phyloP scores from a whole-genome alignment of 2,797 vertebrate species.

The Chelidonichthys spinosus region DNA sequence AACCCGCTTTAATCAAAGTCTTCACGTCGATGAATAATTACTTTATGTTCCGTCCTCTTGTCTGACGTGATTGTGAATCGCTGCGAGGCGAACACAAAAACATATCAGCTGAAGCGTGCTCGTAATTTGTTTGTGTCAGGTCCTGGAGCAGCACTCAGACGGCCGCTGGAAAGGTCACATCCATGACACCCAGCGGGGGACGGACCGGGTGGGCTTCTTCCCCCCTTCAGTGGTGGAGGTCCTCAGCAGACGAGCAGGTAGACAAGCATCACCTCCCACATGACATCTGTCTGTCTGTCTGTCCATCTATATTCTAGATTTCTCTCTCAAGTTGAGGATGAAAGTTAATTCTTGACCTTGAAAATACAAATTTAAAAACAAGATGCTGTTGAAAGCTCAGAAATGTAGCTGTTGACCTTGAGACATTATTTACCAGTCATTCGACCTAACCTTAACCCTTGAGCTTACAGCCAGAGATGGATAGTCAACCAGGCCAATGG shows the following conservation, averaged over 20 bases:
- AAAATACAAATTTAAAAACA: too few species aligned
- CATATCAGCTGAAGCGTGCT: slow-evolving; percentile 8
- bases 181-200: slow-evolving; percentile 90
- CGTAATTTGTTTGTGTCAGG: slow-evolving; percentile 77
- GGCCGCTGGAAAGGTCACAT: slow-evolving; percentile 95
- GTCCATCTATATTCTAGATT: too few species aligned
- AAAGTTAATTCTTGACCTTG: not conserved
- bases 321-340: not conserved
- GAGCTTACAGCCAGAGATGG: too few species aligned
- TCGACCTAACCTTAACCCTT: too few species aligned
- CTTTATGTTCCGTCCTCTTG: not conserved
- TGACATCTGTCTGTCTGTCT: not conserved
- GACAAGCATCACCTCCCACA: not conserved
- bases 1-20: not conserved
- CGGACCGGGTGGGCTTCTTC: slow-evolving; percentile 92
- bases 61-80: slow-evolving; percentile 5
- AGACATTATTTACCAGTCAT: too few species aligned
- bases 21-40: not conserved
- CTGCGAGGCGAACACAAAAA: not conserved
- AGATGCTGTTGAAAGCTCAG: too few species aligned
- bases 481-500: too few species aligned
- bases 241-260: slow-evolving; percentile 91
- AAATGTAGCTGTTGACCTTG: too few species aligned
- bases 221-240: slow-evolving; percentile 94
- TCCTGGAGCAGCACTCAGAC: slow-evolving; percentile 91